A percentile compares a stretch with the other conserved stretches of the same genome.
Evolutionary conservation across 2,113 vertebrate genomes (phyloP).

Genomic region (Nesospiza acunhae): DNA sequence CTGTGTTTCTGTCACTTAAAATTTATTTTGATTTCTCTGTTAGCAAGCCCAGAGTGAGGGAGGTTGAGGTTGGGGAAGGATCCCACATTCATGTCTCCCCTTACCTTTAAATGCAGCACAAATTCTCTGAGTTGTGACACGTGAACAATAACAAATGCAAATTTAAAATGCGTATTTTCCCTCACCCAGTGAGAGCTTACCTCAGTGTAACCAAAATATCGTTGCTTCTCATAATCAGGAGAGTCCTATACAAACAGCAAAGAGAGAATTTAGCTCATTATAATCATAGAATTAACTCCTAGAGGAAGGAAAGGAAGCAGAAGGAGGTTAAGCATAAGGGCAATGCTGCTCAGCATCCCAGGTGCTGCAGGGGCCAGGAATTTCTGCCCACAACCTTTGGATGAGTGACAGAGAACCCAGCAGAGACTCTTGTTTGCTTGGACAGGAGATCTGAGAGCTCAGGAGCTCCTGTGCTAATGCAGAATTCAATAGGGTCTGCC

Average conservation of each 20-base stretch:
- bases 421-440: not conserved
- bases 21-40: not conserved
- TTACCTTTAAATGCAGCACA: not conserved
- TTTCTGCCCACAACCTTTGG: not conserved
- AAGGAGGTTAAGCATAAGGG: not conserved
- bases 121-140: not conserved
- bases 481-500: not conserved
- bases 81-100: not conserved
- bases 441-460: not conserved
- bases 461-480: not conserved
- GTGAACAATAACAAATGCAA: not conserved
- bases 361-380: not conserved
- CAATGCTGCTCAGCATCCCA: accelerated
- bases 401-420: not conserved
- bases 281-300: not conserved
- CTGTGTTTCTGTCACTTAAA: not conserved
- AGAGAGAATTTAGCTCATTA: not conserved
- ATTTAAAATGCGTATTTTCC: not conserved
- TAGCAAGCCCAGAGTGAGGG: not conserved
- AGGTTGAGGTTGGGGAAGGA: not conserved
- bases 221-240: not conserved
- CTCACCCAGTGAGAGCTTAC: not conserved
- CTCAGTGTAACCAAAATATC: not conserved
- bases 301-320: not conserved
- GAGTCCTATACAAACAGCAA: not conserved